These are phyloP conservation scores for Sinotaia quadrata DNA, from an alignment of 2,888 invertebrate genomes.

Conservation along the genomic window DNA sequence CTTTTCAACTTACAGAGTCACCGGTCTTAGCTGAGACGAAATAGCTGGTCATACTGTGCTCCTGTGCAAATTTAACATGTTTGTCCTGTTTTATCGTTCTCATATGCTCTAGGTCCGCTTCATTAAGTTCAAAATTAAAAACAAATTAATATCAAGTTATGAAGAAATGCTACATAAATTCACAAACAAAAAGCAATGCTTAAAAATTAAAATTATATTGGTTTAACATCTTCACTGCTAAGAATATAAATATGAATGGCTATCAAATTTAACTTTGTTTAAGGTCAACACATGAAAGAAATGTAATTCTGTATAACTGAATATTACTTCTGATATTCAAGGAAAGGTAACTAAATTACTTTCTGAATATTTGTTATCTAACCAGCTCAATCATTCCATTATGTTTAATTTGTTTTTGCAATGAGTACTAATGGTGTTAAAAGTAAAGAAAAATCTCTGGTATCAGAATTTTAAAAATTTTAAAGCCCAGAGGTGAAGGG, in stretches of 20 bases:
- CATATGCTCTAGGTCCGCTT: slow-evolving; percentile 75
- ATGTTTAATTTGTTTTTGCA: too few relatives aligned
- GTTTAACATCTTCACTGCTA: not conserved
- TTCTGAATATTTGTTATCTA: too few relatives aligned
- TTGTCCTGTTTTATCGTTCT: slow-evolving; percentile 74
- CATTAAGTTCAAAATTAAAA: slow-evolving; percentile 23
- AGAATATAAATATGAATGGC: not conserved
- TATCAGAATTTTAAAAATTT: too few relatives aligned
- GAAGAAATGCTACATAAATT: not conserved
- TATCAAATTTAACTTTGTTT: too few relatives aligned
- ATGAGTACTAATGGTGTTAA: too few relatives aligned
- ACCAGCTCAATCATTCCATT: too few relatives aligned
- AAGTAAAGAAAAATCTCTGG: too few relatives aligned
- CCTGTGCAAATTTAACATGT: slow-evolving; percentile 73
- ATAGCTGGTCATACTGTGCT: slow-evolving; percentile 72
- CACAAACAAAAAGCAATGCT: not conserved
- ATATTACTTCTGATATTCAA: too few relatives aligned
- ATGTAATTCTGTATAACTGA: too few relatives aligned
- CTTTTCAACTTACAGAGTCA: slow-evolving; percentile 73
- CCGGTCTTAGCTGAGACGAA: slow-evolving; percentile 76
- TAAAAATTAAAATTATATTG: not conserved
- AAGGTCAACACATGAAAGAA: too few relatives aligned
- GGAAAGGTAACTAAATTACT: too few relatives aligned
- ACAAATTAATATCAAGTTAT: not conserved
- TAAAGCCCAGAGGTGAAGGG: too few relatives aligned